Evolutionary conservation across 2,797 vertebrate genomes (phyloP).

Genomic region (Lithobates sylvaticus): DNA sequence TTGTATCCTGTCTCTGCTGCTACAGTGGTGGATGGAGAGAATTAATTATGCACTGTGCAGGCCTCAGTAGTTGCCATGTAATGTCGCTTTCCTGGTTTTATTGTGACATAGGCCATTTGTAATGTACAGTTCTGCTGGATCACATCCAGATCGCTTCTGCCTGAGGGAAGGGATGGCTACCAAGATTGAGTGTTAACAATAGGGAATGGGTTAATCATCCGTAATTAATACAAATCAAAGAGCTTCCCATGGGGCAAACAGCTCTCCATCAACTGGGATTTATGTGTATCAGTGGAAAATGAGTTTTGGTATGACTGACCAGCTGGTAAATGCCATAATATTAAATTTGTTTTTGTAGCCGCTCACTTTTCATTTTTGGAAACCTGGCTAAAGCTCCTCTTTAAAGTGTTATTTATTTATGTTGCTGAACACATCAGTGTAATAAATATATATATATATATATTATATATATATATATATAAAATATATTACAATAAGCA

Average conservation of each 20-base stretch:
- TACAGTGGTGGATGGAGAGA: not conserved
- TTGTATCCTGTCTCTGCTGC: not conserved
- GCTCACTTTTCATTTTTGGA: too few species aligned
- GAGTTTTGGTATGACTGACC: not conserved
- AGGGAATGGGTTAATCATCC: conserved; percentile 33
- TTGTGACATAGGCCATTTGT: conserved; percentile 28
- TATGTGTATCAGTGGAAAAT: not conserved
- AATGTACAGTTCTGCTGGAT: not conserved
- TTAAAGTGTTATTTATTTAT: not conserved
- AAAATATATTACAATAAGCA: too few species aligned
- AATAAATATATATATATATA: too few species aligned
- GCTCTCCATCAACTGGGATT: not conserved
- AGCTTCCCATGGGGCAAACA: not conserved
- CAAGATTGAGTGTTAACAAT: not conserved
- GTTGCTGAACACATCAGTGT: not conserved
- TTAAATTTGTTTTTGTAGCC: not conserved
- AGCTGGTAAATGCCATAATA: not conserved
- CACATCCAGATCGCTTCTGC: not conserved
- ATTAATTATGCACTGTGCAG: not conserved
- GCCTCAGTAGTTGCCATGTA: not conserved
- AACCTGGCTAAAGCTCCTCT: too few species aligned
- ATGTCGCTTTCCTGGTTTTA: not conserved
- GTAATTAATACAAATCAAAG: conserved; percentile 35
- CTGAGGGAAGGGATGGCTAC: conserved; percentile 24
- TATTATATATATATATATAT: too few species aligned